Conservation (phyloP, 1,140 invertebrate species). For the Dinoponera quadriceps region DNA sequence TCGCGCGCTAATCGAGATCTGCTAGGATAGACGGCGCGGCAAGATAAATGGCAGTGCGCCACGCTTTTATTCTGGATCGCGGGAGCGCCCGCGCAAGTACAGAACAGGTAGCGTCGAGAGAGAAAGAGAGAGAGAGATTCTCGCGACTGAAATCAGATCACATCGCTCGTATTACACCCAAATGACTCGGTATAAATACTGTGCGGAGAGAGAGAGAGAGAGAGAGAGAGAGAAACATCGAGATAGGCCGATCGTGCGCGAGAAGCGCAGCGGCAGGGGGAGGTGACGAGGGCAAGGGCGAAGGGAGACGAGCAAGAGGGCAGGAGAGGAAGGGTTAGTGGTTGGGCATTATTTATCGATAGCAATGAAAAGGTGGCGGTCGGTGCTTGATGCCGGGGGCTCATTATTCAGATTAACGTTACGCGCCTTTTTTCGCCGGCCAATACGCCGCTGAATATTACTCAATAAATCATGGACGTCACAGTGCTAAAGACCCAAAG, state of each 20-base stretch:
- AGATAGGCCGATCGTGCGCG: constrained; percentile 7
- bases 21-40: constrained; percentile 48
- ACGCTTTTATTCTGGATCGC: constrained; percentile 41
- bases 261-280: neutral
- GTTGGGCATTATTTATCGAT: constrained; percentile 75
- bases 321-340: constrained; percentile 21
- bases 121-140: too few relatives aligned
- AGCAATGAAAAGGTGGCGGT: constrained; percentile 76
- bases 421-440: constrained; percentile 74
- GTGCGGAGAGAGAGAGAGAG: neutral
- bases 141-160: constrained; percentile 66
- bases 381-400: constrained; percentile 73
- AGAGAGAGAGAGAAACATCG: constrained; percentile 46
- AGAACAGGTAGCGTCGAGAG: constrained; percentile 52
- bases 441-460: constrained; percentile 75
- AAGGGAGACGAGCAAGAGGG: too few relatives aligned
- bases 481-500: constrained; percentile 76
- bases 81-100: constrained; percentile 30
- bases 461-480: constrained; percentile 75
- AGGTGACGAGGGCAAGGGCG: neutral
- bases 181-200: constrained; percentile 70
- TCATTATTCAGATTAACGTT: constrained; percentile 77
- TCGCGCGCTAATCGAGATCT: constrained; percentile 53
- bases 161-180: constrained; percentile 62
- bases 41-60: constrained; percentile 45